Base-by-base conservation (phyloP, 2,888 invertebrate genomes). In the Eudemis profundana region DNA sequence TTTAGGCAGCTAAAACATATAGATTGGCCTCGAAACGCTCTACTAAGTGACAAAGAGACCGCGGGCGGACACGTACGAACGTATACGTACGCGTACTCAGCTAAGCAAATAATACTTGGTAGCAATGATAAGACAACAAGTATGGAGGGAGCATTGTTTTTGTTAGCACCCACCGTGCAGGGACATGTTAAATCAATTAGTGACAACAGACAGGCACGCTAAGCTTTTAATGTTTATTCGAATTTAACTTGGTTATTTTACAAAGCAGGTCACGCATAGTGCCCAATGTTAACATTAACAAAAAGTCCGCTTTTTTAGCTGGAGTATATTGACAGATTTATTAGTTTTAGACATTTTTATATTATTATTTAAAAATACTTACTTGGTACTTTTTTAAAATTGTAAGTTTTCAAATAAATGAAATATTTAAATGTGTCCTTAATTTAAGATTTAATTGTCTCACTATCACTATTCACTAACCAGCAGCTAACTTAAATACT, bases 151-250 rank as follows among this genome's bases (percentile, higher is more conserved):
- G 69, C 65, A 65, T 67, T 84, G 83, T 86, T 86, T 84, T 86
- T 83, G 83, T 85, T 81, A 75, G 78, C 81, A 69, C 74, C 67
- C 69, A 75, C 77, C 79, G 76, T 78, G 73, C 74, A 74, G 75
- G 77, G 75, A 86, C 87, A 87, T 78, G 87, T 83, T 84, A 84
- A 86, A 84, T 85, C 87, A 88, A 89, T 89, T 87, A 89, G 79
- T 77, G 75, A 78, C 74, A 80, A 79, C 78, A 78, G 78, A 74
- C 73, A 70, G 69, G 76, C 78, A 54, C 54, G 27, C n/a, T n/a
- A 17, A 44, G 56, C 29, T 29, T 56, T 44, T 15, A 15, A 44
- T 56, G 29, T 44, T 29, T 19, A 10, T 29, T 29, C 56, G 12
- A 19, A 27, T 56, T 42, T 27, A 15, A 42, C 42, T 29, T 44